Evolutionary conservation across 2,113 vertebrate species (phyloP).

Genomic region (Cavia porcellus): DNA sequence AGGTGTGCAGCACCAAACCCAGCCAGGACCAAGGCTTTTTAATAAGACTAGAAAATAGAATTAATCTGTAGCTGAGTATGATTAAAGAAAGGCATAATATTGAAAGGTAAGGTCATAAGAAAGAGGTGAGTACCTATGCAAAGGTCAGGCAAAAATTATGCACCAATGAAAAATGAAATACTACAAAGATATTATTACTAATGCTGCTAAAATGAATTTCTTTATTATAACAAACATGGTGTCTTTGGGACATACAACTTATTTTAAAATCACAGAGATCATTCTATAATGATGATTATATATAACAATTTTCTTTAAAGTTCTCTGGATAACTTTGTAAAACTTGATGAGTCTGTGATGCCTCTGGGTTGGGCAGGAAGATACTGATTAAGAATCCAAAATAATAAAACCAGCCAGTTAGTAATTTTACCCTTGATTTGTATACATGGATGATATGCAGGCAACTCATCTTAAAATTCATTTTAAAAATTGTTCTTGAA

Average conservation of each 20-base stretch:
- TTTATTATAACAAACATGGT: slow-evolving; percentile 71
- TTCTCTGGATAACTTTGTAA: slow-evolving; percentile 37
- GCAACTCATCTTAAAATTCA: background rate
- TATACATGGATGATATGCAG: background rate
- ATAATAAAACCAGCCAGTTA: background rate
- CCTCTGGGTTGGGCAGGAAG: background rate
- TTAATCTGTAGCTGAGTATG: background rate
- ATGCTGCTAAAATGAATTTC: slow-evolving; percentile 8
- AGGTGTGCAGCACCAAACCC: background rate
- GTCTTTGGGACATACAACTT: slow-evolving; percentile 20
- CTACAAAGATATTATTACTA: slow-evolving; percentile 58
- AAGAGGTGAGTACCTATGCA: background rate
- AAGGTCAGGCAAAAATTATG: slow-evolving; percentile 32
- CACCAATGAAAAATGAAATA: background rate
- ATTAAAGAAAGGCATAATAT: slow-evolving; percentile 22
- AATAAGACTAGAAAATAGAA: background rate
- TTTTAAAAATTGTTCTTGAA: background rate
- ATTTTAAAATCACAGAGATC: slow-evolving; percentile 54
- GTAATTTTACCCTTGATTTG: slow-evolving; percentile 12
- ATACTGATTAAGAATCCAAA: background rate
- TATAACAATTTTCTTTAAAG: slow-evolving; percentile 41
- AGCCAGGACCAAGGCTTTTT: background rate
- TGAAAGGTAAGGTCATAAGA: background rate
- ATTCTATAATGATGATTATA: slow-evolving; percentile 55
- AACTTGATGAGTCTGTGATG: background rate